These are phyloP conservation scores for Cynopterus sphinx DNA, from an alignment of 2,797 vertebrate genomes.

Conservation along the genomic window DNA sequence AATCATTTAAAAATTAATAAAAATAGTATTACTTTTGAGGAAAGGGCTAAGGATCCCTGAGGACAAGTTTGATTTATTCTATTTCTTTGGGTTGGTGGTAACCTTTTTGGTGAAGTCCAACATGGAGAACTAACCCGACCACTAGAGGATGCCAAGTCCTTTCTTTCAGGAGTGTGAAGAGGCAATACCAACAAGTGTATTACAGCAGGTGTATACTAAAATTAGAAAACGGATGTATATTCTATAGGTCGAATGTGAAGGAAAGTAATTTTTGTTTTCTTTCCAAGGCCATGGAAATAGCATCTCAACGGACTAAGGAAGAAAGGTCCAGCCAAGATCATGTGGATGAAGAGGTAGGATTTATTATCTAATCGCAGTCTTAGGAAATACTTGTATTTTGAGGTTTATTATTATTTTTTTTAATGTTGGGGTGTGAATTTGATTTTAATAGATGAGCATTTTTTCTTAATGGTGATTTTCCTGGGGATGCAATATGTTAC, in stretches of 20 bases:
- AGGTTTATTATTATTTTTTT: background rate
- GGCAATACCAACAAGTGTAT: background rate
- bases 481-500: background rate
- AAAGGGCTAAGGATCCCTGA: background rate
- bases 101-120: background rate
- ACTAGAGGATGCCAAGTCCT: constrained; percentile 42
- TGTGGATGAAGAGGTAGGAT: constrained; percentile 93
- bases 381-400: background rate
- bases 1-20: background rate
- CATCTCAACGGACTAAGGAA: constrained; percentile 90
- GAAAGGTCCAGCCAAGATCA: constrained; percentile 93
- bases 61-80: background rate
- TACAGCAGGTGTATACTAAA: background rate
- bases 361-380: background rate
- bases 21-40: background rate
- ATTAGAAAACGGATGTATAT: background rate
- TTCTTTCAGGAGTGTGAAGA: background rate
- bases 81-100: background rate
- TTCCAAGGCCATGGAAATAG: constrained; percentile 93
- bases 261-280: constrained; percentile 70
- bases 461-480: background rate
- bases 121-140: background rate
- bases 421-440: background rate
- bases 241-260: constrained; percentile 25
- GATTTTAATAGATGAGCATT: background rate